Conservation (phyloP, 2,113 vertebrate species). For the Tyto alba region DNA sequence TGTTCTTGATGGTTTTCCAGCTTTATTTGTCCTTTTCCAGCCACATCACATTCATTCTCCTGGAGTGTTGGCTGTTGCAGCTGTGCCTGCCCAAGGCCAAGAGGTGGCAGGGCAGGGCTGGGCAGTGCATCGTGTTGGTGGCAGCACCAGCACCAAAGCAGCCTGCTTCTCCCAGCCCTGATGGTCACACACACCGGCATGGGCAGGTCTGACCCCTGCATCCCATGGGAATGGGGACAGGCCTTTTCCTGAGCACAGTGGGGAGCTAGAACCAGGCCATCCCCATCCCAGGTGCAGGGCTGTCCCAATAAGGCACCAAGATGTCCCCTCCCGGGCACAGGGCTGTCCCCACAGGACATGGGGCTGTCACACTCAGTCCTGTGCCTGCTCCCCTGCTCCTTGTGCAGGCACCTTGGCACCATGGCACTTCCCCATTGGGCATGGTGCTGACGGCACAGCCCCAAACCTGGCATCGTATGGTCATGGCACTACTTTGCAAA, state of each 20-base stretch:
- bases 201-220: neutral
- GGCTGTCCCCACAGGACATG: neutral
- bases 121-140: fast-evolving
- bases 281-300: neutral
- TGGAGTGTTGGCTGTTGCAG: neutral
- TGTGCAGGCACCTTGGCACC: fast-evolving
- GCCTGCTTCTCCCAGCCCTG: neutral
- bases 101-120: neutral
- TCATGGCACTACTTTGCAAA: neutral
- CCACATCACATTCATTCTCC: neutral
- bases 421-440: fast-evolving
- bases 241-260: neutral
- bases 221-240: neutral
- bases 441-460: fast-evolving
- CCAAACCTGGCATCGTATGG: neutral
- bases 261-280: neutral
- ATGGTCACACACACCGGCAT: neutral
- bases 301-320: neutral
- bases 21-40: neutral
- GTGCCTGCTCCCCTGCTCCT: neutral
- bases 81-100: neutral
- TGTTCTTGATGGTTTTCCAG: neutral
- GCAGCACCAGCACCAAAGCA: too few relatives aligned
- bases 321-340: neutral
- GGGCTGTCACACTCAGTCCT: neutral